phyloP scores from a whole-genome alignment of 2,113 vertebrate genomes.

The Pyrgilauda ruficollis region DNA sequence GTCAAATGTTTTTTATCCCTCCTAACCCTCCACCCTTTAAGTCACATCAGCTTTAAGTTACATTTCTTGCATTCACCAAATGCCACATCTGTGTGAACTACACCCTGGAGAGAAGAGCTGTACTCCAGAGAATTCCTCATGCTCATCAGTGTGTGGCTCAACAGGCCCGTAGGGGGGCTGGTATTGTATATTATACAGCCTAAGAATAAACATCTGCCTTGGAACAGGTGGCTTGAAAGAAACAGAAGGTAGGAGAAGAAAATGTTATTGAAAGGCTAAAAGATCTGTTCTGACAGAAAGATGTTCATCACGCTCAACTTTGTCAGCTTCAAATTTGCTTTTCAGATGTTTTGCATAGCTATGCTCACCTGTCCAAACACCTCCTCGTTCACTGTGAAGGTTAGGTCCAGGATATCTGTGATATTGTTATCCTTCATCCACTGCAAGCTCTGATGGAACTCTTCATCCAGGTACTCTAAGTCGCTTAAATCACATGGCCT shows the following conservation, averaged over 20 bases:
- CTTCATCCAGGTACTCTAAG: slow-evolving; percentile 95
- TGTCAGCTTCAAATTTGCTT: slow-evolving; percentile 18
- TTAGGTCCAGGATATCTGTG: slow-evolving; percentile 95
- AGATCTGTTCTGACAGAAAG: slow-evolving; percentile 34
- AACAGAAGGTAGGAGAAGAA: slow-evolving; percentile 1
- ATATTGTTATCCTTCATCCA: slow-evolving; percentile 99
- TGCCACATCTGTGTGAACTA: slow-evolving; percentile 23
- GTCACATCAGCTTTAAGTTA: background rate
- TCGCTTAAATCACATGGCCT: slow-evolving; percentile 95
- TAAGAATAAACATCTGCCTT: slow-evolving; percentile 33
- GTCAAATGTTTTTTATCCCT: background rate
- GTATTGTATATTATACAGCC: background rate
- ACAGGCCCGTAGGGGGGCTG: background rate
- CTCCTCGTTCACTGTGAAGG: slow-evolving; percentile 97
- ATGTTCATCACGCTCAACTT: background rate
- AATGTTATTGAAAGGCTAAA: slow-evolving; percentile 9
- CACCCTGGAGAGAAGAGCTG: background rate
- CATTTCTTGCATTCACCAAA: background rate
- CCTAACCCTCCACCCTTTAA: background rate
- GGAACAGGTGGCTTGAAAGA: slow-evolving; percentile 44
- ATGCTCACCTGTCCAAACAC: slow-evolving; percentile 95
- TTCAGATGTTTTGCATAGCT: background rate
- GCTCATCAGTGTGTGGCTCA: slow-evolving; percentile 27
- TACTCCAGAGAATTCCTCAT: slow-evolving; percentile 35
- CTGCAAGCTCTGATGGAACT: slow-evolving; percentile 97